Evolutionary conservation across 2,797 vertebrate genomes (phyloP).

Genomic region (Lagothrix lagotricha): DNA sequence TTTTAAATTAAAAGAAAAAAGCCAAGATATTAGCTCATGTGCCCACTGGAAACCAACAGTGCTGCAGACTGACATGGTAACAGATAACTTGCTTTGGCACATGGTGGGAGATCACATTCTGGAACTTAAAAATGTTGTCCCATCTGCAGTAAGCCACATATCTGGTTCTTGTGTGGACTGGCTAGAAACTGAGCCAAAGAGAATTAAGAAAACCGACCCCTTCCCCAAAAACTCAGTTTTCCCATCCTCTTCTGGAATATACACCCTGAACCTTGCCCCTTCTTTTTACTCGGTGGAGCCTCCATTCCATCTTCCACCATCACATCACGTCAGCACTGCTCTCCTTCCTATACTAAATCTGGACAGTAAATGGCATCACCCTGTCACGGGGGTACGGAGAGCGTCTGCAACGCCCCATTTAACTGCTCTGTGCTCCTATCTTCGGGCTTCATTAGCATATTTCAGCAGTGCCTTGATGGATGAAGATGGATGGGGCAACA

Average conservation of each 20-base stretch:
- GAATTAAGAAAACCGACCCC: neutral
- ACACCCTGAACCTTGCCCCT: neutral
- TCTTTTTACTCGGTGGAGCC: neutral
- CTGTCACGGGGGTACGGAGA: conserved; percentile 89
- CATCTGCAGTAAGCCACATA: rapidly evolving
- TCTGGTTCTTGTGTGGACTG: neutral
- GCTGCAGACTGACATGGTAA: neutral
- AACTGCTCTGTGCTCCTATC: conserved; percentile 89
- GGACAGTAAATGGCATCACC: conserved; percentile 92
- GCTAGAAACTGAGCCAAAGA: too few relatives aligned
- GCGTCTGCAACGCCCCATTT: conserved; percentile 94
- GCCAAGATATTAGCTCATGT: neutral
- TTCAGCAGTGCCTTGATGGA: conserved; percentile 93
- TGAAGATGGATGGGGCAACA: conserved; percentile 96
- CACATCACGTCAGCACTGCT: rapidly evolving
- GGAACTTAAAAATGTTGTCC: neutral
- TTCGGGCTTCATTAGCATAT: conserved; percentile 94
- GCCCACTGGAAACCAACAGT: neutral
- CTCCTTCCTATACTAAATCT: conserved; percentile 86
- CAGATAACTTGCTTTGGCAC: neutral
- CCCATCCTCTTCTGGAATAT: rapidly evolving
- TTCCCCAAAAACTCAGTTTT: neutral
- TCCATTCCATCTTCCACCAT: neutral
- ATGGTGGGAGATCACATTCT: neutral
- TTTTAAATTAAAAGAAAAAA: neutral